Evolutionary conservation across 2,113 vertebrate species (phyloP).

Genomic region (Pterocles burchelli): DNA sequence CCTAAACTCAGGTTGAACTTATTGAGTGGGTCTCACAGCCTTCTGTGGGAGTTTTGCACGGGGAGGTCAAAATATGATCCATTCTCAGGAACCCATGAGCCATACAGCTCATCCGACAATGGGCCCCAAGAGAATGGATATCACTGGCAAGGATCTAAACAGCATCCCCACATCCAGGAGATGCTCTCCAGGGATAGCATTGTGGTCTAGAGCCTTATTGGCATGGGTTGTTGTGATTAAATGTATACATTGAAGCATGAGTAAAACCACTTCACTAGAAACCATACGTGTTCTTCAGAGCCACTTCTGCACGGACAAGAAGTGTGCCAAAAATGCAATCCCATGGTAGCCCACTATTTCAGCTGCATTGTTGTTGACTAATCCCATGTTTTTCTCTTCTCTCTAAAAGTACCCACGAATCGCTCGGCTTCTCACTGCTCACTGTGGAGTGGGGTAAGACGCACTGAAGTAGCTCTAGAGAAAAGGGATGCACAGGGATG

Average conservation of each 20-base stretch:
- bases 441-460: slow-evolving; percentile 24
- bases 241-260: background rate
- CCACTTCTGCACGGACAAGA: background rate
- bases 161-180: background rate
- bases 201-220: background rate
- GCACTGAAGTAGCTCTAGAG: background rate
- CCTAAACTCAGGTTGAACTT: background rate
- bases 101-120: background rate
- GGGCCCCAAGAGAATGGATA: background rate
- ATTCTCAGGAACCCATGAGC: background rate
- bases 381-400: background rate
- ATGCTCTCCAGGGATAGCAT: background rate
- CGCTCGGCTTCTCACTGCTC: background rate
- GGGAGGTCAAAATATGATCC: background rate
- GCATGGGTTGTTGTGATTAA: background rate
- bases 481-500: background rate
- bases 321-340: background rate
- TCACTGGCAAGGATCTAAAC: background rate
- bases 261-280: background rate
- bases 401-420: background rate
- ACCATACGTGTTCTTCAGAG: background rate
- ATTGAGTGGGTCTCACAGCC: background rate
- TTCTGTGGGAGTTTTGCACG: background rate
- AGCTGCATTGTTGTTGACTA: background rate
- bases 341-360: background rate